These are phyloP conservation scores for Lamellibrachia satsuma DNA, from an alignment of 2,888 invertebrate genomes.

Conservation along the genomic window DNA sequence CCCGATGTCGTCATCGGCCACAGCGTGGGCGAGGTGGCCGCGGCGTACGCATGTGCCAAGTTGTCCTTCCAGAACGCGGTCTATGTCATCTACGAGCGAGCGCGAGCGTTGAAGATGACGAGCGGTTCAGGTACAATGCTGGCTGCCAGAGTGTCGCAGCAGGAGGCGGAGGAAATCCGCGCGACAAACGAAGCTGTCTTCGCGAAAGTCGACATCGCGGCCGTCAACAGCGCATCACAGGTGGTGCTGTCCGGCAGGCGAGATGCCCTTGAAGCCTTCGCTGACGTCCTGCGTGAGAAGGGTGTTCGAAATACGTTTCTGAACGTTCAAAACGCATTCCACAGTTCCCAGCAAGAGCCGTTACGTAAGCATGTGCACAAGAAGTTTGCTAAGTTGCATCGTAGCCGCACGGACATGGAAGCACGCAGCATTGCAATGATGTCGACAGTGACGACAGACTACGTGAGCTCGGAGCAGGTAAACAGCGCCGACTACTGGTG, in stretches of 20 bases:
- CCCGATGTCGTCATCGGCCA: slow-evolving; percentile 21
- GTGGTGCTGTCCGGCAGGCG: neutral
- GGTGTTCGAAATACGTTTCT: neutral
- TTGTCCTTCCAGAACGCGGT: neutral
- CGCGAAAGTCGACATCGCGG: neutral
- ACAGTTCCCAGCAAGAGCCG: neutral
- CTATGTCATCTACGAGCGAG: slow-evolving; percentile 13
- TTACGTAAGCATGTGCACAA: neutral
- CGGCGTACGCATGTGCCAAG: neutral
- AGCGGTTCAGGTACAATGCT: slow-evolving; percentile 18
- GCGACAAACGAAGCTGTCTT: no score
- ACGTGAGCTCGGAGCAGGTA: neutral
- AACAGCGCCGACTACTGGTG: slow-evolving; percentile 13
- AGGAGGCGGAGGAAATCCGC: slow-evolving; percentile 18
- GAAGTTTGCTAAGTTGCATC: neutral
- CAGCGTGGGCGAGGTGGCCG: slow-evolving; percentile 19
- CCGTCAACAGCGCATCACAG: neutral
- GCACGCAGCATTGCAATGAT: neutral
- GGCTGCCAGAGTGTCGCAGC: neutral
- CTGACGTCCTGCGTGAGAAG: neutral
- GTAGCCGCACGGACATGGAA: neutral
- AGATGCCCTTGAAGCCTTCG: neutral
- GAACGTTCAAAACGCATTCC: neutral
- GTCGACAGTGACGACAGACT: neutral
- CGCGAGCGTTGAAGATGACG: neutral